Evolutionary conservation across 2,797 vertebrate genomes (phyloP).

Genomic region (Falco novaeseelandiae): DNA sequence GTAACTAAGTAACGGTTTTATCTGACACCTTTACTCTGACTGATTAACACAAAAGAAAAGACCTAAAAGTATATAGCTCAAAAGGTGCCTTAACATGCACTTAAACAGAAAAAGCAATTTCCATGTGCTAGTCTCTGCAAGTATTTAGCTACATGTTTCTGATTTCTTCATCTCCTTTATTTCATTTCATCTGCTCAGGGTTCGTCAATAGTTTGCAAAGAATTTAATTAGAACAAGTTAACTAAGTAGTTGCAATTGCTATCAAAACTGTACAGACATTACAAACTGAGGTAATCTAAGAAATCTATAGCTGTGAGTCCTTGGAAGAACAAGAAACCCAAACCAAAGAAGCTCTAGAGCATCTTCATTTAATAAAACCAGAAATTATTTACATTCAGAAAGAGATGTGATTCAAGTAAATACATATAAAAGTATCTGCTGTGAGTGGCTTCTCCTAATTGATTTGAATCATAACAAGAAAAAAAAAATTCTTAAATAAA

Average conservation of each 20-base stretch:
- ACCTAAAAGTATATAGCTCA: background rate
- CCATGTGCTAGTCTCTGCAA: background rate
- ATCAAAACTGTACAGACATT: background rate
- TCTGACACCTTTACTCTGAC: background rate
- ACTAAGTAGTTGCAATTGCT: background rate
- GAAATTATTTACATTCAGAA: background rate
- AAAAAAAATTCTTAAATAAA: conserved; percentile 61
- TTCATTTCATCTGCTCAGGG: background rate
- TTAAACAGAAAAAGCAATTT: background rate
- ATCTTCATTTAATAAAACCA: background rate
- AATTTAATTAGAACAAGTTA: conserved; percentile 16
- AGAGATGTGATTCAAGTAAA: background rate
- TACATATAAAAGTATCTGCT: conserved; percentile 77
- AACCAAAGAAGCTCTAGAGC: background rate
- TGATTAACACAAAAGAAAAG: background rate
- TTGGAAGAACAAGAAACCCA: background rate
- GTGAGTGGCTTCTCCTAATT: conserved; percentile 78
- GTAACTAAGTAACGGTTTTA: background rate
- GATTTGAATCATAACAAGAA: conserved; percentile 77
- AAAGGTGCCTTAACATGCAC: background rate
- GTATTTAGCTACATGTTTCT: background rate
- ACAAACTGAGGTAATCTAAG: background rate
- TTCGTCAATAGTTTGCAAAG: background rate
- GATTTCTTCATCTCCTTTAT: background rate
- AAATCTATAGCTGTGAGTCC: background rate